Evolutionary conservation across 2,888 invertebrate species (phyloP), one percentile per base, ranked within the genome.

Genomic region (Dyspetes luteomarginatus): DNA sequence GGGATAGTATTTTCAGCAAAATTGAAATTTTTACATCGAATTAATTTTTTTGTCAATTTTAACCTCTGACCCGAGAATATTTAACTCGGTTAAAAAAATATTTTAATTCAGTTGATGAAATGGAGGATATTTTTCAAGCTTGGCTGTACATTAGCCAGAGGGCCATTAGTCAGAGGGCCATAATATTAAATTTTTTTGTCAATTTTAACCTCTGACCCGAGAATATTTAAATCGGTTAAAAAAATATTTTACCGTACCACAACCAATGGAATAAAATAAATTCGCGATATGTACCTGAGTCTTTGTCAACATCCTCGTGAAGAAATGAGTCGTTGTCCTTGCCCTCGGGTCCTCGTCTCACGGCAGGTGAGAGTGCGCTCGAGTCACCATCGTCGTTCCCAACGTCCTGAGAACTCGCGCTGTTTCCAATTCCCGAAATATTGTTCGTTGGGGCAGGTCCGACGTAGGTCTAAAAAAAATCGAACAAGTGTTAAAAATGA

Each of bases 341-440:
- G 24, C 97, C 97, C 89, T 97, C 97, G 2, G 97, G 97, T 58
- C 95, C 96, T 91, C 94, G 94, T 26, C 96, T 92, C 58, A 94
- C 93, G 77, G 94, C 94, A 85, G 89, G 85, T 19, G 91, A 88
- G 69, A 91, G 79, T 3, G 88, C 86, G 28, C 86, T 85, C 56
- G 90, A 88, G 71, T 90, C 90, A 19, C 89, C 86, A 36, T 91
- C 90, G 43, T 86, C 88, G 60, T 83, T 83, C 58, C 80, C 82
- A 73, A 81, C 83, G 24, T 87, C 89, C 55, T 86, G 86, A n/a
- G 87, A 78, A 41, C 78, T 88, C 3, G 86, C 86, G 22, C 84
- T 88, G 36, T 86, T 90, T 30, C 90, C 90, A 3, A 88, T 82
- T 19, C 87, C 81, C 15, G 88, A 82, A 17, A 88, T 82, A 80